These are phyloP conservation scores for Flexamia atlantica DNA, from an alignment of 2,888 invertebrate genomes.

Conservation along the genomic window DNA sequence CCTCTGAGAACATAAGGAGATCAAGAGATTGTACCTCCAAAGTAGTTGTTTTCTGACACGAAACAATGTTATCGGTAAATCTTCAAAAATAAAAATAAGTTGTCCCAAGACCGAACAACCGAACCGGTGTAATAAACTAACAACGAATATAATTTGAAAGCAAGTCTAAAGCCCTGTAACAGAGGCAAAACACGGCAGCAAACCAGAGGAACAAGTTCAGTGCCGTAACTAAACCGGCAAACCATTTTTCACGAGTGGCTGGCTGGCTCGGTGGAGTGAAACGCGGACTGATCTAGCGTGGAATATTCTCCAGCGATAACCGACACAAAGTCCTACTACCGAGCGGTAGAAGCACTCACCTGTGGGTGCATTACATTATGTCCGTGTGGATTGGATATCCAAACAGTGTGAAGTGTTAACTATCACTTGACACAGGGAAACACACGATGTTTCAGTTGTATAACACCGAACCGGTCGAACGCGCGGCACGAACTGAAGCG, in stretches of 20 bases:
- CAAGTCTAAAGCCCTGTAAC: background rate
- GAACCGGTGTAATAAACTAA: too few relatives aligned
- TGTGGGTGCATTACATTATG: conserved; percentile 6
- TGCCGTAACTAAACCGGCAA: background rate
- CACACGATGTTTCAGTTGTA: background rate
- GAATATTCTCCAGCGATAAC: background rate
- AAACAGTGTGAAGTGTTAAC: background rate
- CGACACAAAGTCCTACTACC: background rate
- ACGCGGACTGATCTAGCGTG: background rate
- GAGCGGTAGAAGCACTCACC: background rate
- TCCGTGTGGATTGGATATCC: conserved; percentile 20
- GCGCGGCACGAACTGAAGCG: conserved; percentile 14
- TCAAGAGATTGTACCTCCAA: too few relatives aligned
- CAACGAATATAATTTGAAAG: background rate
- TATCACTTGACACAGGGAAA: conserved; percentile 11
- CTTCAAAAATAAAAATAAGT: too few relatives aligned
- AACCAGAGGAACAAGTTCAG: background rate
- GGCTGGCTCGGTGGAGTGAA: background rate
- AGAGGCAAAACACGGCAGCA: background rate
- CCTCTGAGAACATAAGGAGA: too few relatives aligned
- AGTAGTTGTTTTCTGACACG: too few relatives aligned
- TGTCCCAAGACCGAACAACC: too few relatives aligned
- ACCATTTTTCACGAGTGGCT: conserved; percentile 20
- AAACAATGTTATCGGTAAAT: too few relatives aligned
- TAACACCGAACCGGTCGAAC: conserved; percentile 1